phyloP scores from a whole-genome alignment of 2,113 vertebrate species.

The Astur gentilis region DNA sequence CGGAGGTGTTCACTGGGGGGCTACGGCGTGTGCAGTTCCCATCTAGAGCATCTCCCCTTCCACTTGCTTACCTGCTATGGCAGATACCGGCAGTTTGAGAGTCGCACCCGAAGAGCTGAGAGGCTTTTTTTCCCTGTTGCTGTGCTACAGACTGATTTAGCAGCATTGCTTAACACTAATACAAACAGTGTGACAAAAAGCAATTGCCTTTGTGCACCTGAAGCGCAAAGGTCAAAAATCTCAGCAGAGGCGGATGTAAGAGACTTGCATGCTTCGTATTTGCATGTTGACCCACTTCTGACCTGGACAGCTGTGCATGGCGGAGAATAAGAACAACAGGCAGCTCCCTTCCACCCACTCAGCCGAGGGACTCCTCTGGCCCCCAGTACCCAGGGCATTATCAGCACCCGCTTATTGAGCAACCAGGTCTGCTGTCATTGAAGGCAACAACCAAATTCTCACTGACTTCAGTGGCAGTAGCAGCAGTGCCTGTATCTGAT shows the following conservation, averaged over 20 bases:
- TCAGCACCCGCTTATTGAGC: not conserved
- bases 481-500: not conserved
- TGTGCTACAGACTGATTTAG: conserved; percentile 16
- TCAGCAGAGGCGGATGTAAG: not conserved
- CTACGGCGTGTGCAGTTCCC: not conserved
- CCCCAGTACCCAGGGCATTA: fast-evolving
- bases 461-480: not conserved
- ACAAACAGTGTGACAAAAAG: not conserved
- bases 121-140: not conserved
- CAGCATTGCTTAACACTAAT: not conserved
- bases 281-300: not conserved
- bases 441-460: not conserved
- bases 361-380: fast-evolving
- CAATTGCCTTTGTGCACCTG: not conserved
- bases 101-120: not conserved
- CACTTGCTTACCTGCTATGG: not conserved
- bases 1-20: not conserved
- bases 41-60: not conserved
- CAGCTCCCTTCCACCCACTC: not conserved
- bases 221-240: not conserved
- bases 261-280: not conserved
- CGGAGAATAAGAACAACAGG: not conserved
- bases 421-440: not conserved
- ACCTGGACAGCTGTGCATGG: not conserved
- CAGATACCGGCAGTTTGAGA: not conserved